Evolutionary conservation across 2,797 vertebrate species (phyloP).

Genomic region (Phoeniculus purpureus): DNA sequence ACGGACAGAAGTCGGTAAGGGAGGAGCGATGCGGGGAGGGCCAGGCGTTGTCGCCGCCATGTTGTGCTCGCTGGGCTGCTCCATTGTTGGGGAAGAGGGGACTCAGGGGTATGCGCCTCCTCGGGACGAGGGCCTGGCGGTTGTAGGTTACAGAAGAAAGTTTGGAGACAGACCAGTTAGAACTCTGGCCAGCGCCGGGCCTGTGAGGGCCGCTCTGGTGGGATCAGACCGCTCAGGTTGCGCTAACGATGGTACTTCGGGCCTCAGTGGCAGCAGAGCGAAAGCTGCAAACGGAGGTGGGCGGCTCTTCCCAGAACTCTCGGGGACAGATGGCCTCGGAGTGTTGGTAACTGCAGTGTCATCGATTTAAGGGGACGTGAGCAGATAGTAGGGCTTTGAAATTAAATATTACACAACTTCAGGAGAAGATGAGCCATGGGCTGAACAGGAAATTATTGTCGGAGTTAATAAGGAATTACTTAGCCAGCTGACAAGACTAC

Average conservation of each 20-base stretch:
- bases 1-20: slow-evolving; percentile 61
- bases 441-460: neutral
- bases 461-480: neutral
- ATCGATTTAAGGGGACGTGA: neutral
- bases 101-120: neutral
- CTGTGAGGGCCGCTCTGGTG: neutral
- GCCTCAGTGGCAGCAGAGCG: neutral
- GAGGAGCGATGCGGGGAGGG: neutral
- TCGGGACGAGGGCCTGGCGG: neutral
- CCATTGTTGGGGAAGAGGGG: neutral
- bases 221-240: neutral
- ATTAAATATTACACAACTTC: neutral
- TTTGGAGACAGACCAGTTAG: rapidly evolving
- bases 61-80: neutral
- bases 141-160: rapidly evolving
- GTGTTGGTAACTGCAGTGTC: neutral
- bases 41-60: slow-evolving; percentile 33
- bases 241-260: neutral
- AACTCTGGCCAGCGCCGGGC: neutral
- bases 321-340: neutral
- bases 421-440: neutral
- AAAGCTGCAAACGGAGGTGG: neutral
- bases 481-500: neutral
- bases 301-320: neutral
- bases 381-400: too few relatives aligned